Evolutionary conservation across 1,140 invertebrate species (phyloP).

Genomic region (Drosophila oshimai): DNA sequence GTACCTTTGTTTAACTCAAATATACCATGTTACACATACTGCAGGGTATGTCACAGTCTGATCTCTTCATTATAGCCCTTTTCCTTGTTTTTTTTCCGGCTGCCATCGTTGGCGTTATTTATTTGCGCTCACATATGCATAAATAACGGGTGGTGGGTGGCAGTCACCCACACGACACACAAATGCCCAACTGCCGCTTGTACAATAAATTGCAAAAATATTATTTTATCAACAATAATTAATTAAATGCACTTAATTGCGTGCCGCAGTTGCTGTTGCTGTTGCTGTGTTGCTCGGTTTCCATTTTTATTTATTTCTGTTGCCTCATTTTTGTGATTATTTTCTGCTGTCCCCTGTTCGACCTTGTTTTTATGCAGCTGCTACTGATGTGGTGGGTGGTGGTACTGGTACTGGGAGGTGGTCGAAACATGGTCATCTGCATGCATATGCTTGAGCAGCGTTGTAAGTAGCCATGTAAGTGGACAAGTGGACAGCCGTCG

Average conservation of each 20-base stretch:
- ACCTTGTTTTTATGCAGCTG: constrained; percentile 45
- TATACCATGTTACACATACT: too few relatives aligned
- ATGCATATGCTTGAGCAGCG: constrained; percentile 74
- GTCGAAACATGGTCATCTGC: constrained; percentile 68
- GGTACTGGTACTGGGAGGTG: neutral
- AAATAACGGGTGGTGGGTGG: constrained; percentile 52
- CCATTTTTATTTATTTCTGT: neutral
- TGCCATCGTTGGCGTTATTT: constrained; percentile 53
- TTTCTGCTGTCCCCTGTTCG: constrained; percentile 32
- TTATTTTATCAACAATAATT: constrained; percentile 82
- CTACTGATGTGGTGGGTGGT: constrained; percentile 22
- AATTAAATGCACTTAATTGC: constrained; percentile 81
- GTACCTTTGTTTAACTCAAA: too few relatives aligned
- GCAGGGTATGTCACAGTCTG: neutral
- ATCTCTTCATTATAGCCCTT: neutral
- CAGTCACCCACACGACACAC: constrained; percentile 5
- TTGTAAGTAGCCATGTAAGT: constrained; percentile 78
- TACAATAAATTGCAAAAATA: constrained; percentile 81
- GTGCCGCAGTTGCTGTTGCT: constrained; percentile 60
- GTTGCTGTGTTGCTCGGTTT: neutral
- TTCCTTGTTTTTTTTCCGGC: neutral
- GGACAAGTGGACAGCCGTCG: constrained; percentile 51
- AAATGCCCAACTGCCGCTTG: constrained; percentile 38
- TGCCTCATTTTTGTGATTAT: constrained; percentile 14
- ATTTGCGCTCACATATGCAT: constrained; percentile 72